Percentiles rank a stretch among this genome's conserved stretches.
phyloP scores from a whole-genome alignment of 2,888 invertebrate genomes.

The Euspilapteryx auroguttella region DNA sequence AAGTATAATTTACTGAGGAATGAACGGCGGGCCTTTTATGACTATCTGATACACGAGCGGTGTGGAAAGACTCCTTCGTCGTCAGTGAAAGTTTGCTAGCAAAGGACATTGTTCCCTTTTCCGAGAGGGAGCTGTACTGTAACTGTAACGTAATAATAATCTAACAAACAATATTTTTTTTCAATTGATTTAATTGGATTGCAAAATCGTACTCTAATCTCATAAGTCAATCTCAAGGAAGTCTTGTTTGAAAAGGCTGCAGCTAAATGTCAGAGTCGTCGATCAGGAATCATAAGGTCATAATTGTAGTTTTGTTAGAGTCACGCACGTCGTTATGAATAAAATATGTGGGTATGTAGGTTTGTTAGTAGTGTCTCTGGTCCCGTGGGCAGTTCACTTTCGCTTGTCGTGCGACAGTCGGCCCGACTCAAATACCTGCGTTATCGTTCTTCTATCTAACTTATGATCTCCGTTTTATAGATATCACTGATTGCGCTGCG shows the following conservation, averaged over 20 bases:
- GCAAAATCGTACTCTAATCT: neutral
- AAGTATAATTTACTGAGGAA: conserved; percentile 6
- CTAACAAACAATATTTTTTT: no score
- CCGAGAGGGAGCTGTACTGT: no score
- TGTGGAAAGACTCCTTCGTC: neutral
- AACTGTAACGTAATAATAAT: no score
- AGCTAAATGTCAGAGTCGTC: conserved; percentile 16
- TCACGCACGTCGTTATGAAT: conserved; percentile 30
- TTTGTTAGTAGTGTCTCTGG: no score
- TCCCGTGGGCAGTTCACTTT: no score
- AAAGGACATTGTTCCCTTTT: no score
- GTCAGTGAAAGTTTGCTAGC: neutral
- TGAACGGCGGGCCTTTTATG: conserved; percentile 3
- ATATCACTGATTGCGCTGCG: no score
- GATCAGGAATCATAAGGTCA: conserved; percentile 20
- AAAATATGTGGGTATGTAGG: no score
- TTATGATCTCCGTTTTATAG: no score
- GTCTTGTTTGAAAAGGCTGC: conserved; percentile 2
- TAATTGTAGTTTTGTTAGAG: conserved; percentile 22
- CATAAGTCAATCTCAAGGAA: neutral
- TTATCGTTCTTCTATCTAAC: no score
- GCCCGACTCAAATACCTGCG: no score
- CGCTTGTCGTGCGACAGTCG: no score
- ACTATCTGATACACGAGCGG: conserved; percentile 4
- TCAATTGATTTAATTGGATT: neutral